phyloP scores from a whole-genome alignment of 1,140 invertebrate genomes.

The Drosophila equinoxialis region DNA sequence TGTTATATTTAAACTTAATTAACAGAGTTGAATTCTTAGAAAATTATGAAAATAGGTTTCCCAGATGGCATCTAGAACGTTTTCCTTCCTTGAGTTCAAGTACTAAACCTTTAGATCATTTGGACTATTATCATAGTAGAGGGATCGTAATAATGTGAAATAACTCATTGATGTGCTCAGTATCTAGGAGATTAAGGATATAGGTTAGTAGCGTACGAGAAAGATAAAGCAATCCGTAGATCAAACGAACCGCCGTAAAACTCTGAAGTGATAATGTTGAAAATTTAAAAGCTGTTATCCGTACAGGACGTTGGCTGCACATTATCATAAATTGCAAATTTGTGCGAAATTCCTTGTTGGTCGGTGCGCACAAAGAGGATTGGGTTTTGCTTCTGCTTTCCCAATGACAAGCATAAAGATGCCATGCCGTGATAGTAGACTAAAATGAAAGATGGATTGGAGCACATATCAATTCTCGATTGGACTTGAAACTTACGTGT shows the following conservation, averaged over 20 bases:
- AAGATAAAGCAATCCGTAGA: not conserved
- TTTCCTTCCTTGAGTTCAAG: too few species aligned
- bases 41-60: too few species aligned
- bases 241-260: constrained; percentile 65
- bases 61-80: too few species aligned
- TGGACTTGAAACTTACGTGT: constrained; percentile 41
- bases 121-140: constrained; percentile 62
- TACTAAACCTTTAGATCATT: constrained; percentile 28
- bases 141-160: constrained; percentile 71
- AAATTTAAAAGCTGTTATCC: constrained; percentile 79
- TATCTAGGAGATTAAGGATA: constrained; percentile 47
- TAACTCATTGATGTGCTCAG: constrained; percentile 77
- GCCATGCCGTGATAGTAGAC: constrained; percentile 62
- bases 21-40: too few species aligned
- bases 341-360: constrained; percentile 47
- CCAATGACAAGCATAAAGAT: constrained; percentile 73
- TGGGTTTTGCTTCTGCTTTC: constrained; percentile 24
- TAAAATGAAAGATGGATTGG: constrained; percentile 5
- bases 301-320: constrained; percentile 72
- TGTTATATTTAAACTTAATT: too few species aligned
- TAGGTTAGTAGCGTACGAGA: not conserved
- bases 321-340: constrained; percentile 72
- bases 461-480: not conserved
- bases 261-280: constrained; percentile 76
- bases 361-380: not conserved